Evolutionary conservation across 2,797 vertebrate genomes (phyloP).

Genomic region (Sebastes trivittatus): DNA sequence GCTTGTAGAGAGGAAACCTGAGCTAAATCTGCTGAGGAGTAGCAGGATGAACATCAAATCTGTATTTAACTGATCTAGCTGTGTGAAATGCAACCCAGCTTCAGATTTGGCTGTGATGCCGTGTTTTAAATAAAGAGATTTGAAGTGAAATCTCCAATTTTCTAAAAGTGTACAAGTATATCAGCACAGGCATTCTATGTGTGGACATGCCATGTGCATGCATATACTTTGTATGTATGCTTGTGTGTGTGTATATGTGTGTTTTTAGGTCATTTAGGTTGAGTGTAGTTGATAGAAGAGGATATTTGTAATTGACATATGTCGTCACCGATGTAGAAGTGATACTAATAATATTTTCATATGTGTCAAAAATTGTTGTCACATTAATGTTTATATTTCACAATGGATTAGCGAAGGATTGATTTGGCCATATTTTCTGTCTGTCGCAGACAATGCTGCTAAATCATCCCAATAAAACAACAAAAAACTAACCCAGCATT

Average conservation of each 20-base stretch:
- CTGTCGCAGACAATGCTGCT: background rate
- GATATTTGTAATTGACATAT: background rate
- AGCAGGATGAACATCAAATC: background rate
- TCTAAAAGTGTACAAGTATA: background rate
- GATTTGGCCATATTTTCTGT: background rate
- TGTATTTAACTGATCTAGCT: background rate
- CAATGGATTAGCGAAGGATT: background rate
- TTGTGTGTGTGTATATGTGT: background rate
- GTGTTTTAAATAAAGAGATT: background rate
- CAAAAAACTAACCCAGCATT: background rate
- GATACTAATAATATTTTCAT: background rate
- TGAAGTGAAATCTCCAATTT: background rate
- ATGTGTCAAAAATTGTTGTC: background rate
- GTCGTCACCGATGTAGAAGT: background rate
- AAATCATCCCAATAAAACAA: background rate
- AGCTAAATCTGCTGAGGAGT: constrained; percentile 7
- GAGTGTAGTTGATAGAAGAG: background rate
- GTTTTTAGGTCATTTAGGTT: background rate
- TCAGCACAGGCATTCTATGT: background rate
- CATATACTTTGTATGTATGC: background rate
- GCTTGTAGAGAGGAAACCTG: constrained; percentile 16
- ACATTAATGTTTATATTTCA: background rate
- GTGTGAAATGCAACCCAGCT: background rate
- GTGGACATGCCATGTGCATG: background rate
- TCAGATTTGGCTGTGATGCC: background rate